A percentile compares a stretch with the other conserved stretches of the same genome.
phyloP scores from a whole-genome alignment of 2,113 vertebrate species.

The Psilopogon haemacephalus region DNA sequence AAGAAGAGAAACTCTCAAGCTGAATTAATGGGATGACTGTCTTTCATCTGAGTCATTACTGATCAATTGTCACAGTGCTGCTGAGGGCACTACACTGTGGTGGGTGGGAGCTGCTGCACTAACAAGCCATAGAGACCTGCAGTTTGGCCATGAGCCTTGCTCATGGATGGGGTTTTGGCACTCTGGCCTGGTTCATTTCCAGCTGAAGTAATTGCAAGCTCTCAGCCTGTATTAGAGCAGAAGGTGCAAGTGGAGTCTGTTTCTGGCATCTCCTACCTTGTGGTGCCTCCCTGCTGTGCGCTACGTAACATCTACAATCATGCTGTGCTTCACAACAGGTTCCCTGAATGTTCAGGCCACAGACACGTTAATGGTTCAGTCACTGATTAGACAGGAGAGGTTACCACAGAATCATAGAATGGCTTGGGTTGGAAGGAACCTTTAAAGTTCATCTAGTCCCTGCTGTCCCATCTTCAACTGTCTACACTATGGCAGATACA shows the following conservation, averaged over 20 bases:
- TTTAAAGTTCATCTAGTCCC: not conserved
- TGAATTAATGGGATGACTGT: slow-evolving; percentile 11
- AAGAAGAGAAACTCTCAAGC: not conserved
- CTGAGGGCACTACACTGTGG: not conserved
- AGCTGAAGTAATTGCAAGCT: not conserved
- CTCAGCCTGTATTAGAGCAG: not conserved
- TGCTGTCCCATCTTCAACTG: not conserved
- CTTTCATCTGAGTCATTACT: slow-evolving; percentile 1
- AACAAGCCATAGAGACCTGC: not conserved
- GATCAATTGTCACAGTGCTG: not conserved
- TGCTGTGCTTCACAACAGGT: not conserved
- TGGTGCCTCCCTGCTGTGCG: not conserved
- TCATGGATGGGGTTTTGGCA: not conserved
- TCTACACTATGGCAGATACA: not conserved
- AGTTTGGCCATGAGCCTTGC: fast-evolving
- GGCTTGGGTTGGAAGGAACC: not conserved
- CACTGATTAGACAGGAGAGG: not conserved
- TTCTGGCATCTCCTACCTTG: not conserved
- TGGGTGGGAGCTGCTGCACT: not conserved
- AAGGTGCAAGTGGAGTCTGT: not conserved
- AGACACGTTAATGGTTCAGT: not conserved
- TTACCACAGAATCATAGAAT: too few species aligned
- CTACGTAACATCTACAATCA: fast-evolving
- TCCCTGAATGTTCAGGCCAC: not conserved
- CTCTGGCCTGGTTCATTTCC: not conserved